Evolutionary conservation across 2,888 invertebrate species (phyloP), one percentile per base, ranked within the genome.

Genomic region (Flabesymbios commensalis): DNA sequence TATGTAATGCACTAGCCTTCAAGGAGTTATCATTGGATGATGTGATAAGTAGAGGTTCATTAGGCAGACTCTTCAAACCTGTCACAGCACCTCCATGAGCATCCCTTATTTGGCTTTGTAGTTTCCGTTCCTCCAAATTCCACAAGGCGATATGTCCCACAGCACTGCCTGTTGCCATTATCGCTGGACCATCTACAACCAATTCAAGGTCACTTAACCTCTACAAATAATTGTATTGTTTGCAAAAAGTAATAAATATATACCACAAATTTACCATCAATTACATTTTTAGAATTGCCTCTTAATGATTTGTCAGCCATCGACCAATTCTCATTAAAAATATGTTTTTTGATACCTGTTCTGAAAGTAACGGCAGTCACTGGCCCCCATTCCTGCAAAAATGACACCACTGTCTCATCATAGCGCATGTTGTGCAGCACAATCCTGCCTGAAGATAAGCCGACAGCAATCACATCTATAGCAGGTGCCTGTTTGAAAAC

Each of bases 11-110:
- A n/a, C 92, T 91, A 66, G 94, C 84, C 82, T 94, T 96, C 68
- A 97, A 84, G 4, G 94, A 90, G 81, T 97, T 97, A 76, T 98
- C 97, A n/a, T 90, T 87, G 0, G 94, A 94, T 14, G 93, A 93
- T 0, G 95, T 92, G 1, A 96, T 87, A 83, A 97, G 85, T 0
- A 98, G 82, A 0, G 97, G 95, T 80, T 99, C 95, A 59, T 89
- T 90, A 49, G 91, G 90, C 49, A 98, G 85, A 83, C 91, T 96
- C 70, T 89, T 86, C 73, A 95, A 83, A 0, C 95, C 93, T 10
- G 89, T 88, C 2, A 98, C 89, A 14, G 88, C 82, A 17, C 76
- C 74, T 22, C 62, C 85, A 78, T 99, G 99, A 1, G 93, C 94
- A 43, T 87, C 85, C 52, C 90, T 85, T 24, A 95, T 83, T 82